These are phyloP conservation scores for Lucilia sericata DNA, from an alignment of 1,140 invertebrate species.

Conservation along the genomic window DNA sequence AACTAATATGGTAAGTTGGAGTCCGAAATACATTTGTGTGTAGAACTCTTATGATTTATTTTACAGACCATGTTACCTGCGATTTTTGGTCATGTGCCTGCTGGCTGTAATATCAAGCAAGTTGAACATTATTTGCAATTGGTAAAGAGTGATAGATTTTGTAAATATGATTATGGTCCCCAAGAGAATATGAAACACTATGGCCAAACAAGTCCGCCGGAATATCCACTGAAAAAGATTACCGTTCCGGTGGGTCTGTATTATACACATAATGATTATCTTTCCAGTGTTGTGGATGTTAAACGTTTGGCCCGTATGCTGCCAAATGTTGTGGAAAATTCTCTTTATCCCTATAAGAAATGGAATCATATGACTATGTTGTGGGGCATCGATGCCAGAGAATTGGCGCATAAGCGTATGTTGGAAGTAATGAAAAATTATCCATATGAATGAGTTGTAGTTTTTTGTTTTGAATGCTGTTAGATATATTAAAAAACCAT, in stretches of 20 bases:
- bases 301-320: conserved; percentile 70
- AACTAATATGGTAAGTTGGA: conserved; percentile 53
- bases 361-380: conserved; percentile 75
- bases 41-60: no score
- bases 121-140: conserved; percentile 56
- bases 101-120: conserved; percentile 54
- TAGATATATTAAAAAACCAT: no score
- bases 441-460: not conserved
- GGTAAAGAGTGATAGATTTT: conserved; percentile 52
- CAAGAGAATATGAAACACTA: conserved; percentile 69
- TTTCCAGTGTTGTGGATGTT: conserved; percentile 73
- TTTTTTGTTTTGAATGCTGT: not conserved
- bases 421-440: conserved; percentile 58
- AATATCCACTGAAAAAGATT: conserved; percentile 72
- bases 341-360: conserved; percentile 64
- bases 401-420: conserved; percentile 70
- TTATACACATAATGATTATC: conserved; percentile 78
- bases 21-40: not conserved
- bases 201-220: conserved; percentile 67
- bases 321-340: conserved; percentile 66
- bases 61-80: conserved; percentile 57
- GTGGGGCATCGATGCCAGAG: conserved; percentile 72
- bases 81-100: conserved; percentile 54
- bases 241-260: conserved; percentile 76
- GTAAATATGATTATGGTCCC: conserved; percentile 54